These are phyloP conservation scores for Drosophila punjabiensis DNA, from an alignment of 1,140 invertebrate species.

Conservation along the genomic window DNA sequence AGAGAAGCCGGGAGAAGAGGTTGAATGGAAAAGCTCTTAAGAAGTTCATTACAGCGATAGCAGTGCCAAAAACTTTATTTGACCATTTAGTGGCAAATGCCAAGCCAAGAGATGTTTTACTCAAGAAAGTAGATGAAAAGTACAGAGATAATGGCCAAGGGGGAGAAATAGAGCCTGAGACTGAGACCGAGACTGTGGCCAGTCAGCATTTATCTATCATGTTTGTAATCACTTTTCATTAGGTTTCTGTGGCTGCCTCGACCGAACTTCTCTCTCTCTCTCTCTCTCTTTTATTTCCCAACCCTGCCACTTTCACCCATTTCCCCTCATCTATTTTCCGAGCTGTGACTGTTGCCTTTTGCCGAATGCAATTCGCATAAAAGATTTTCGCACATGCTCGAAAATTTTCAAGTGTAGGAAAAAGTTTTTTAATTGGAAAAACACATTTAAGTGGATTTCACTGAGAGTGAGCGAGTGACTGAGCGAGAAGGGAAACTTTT, in stretches of 20 bases:
- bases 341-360: conserved; percentile 58
- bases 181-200: conserved; percentile 42
- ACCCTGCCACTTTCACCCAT: neutral
- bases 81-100: conserved; percentile 75
- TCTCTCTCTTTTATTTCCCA: neutral
- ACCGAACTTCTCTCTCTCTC: conserved; percentile 8
- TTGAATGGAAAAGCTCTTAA: conserved; percentile 75
- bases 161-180: neutral
- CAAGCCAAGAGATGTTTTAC: conserved; percentile 75
- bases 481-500: conserved; percentile 65
- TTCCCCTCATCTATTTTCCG: conserved; percentile 1
- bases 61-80: conserved; percentile 81
- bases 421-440: conserved; percentile 83
- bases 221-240: conserved; percentile 84
- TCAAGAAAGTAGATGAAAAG: conserved; percentile 46
- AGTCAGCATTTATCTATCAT: conserved; percentile 79
- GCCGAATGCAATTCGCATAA: conserved; percentile 80
- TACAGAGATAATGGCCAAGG: neutral
- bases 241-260: conserved; percentile 64
- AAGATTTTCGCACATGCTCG: conserved; percentile 82
- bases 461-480: conserved; percentile 43
- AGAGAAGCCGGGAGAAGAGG: neutral
- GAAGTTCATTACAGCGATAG: conserved; percentile 81
- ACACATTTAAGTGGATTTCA: conserved; percentile 83
- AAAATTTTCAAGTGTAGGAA: conserved; percentile 79